Evolutionary conservation across 2,797 vertebrate genomes (phyloP).

Genomic region (Helostoma temminkii): DNA sequence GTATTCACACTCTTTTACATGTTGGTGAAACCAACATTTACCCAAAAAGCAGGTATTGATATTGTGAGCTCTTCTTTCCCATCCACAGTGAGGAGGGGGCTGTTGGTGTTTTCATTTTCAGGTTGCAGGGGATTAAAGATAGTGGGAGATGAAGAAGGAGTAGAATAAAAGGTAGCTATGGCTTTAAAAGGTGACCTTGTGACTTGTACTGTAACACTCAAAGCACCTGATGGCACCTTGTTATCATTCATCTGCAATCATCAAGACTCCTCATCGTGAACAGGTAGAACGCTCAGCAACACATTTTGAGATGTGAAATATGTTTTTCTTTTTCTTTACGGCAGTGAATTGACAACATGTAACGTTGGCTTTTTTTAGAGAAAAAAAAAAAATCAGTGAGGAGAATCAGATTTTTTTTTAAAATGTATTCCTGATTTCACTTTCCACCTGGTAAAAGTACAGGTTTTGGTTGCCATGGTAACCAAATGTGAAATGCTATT

Average conservation of each 20-base stretch:
- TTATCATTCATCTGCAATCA: slow-evolving; percentile 22
- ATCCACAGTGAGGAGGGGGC: slow-evolving; percentile 18
- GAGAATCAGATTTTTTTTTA: not conserved
- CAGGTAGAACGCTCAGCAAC: slow-evolving; percentile 14
- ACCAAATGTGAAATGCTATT: slow-evolving; percentile 47
- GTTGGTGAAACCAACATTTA: slow-evolving; percentile 53
- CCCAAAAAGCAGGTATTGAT: slow-evolving; percentile 53
- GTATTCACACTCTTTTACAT: slow-evolving; percentile 39
- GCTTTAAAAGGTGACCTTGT: slow-evolving; percentile 41
- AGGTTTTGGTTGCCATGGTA: slow-evolving; percentile 48
- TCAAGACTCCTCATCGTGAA: not conserved
- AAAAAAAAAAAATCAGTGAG: not conserved
- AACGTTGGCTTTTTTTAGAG: not conserved
- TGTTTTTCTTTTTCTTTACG: not conserved
- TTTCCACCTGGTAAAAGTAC: slow-evolving; percentile 13
- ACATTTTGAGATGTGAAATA: not conserved
- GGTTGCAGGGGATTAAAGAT: slow-evolving; percentile 29
- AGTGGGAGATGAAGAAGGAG: slow-evolving; percentile 2
- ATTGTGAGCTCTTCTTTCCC: slow-evolving; percentile 41
- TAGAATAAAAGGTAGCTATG: slow-evolving; percentile 29
- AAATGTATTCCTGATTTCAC: not conserved
- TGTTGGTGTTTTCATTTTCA: slow-evolving; percentile 49
- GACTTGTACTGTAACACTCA: not conserved
- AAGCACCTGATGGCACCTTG: slow-evolving; percentile 16
- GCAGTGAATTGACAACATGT: not conserved